These are phyloP conservation scores for Platichthys flesus DNA, from an alignment of 2,113 vertebrate genomes.

Conservation along the genomic window DNA sequence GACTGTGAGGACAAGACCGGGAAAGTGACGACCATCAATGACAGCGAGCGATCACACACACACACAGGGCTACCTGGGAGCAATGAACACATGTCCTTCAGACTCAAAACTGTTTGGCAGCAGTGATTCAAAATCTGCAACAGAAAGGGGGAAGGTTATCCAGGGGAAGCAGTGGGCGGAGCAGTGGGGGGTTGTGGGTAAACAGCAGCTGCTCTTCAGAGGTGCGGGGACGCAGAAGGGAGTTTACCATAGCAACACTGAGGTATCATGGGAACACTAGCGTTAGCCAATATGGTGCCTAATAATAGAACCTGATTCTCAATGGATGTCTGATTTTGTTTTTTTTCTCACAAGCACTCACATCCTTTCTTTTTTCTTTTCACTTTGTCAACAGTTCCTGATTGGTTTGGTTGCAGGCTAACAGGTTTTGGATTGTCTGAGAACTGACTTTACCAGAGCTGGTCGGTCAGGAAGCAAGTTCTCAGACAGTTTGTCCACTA, in stretches of 20 bases:
- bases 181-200: constrained; percentile 73
- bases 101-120: constrained; percentile 99
- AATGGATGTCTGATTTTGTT: constrained; percentile 45
- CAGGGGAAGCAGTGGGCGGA: constrained; percentile 79
- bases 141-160: constrained; percentile 98
- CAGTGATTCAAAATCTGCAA: constrained; percentile 99
- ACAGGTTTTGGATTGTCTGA: constrained; percentile 73
- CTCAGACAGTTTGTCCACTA: constrained; percentile 66
- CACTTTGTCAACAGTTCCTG: constrained; percentile 29
- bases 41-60: constrained; percentile 73
- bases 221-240: constrained; percentile 80
- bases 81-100: constrained; percentile 99
- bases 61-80: constrained; percentile 94
- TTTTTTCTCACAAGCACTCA: constrained; percentile 64
- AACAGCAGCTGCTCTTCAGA: constrained; percentile 83
- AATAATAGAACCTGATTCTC: constrained; percentile 69
- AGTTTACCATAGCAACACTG: constrained; percentile 84
- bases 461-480: constrained; percentile 77
- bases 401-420: constrained; percentile 36
- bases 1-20: constrained; percentile 39
- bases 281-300: constrained; percentile 94
- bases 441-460: constrained; percentile 79
- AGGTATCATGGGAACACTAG: constrained; percentile 83
- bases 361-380: constrained; percentile 22
- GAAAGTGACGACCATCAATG: constrained; percentile 51